Evolutionary conservation across 2,113 vertebrate genomes (phyloP).

Genomic region (Serranochromis macrocephalus): DNA sequence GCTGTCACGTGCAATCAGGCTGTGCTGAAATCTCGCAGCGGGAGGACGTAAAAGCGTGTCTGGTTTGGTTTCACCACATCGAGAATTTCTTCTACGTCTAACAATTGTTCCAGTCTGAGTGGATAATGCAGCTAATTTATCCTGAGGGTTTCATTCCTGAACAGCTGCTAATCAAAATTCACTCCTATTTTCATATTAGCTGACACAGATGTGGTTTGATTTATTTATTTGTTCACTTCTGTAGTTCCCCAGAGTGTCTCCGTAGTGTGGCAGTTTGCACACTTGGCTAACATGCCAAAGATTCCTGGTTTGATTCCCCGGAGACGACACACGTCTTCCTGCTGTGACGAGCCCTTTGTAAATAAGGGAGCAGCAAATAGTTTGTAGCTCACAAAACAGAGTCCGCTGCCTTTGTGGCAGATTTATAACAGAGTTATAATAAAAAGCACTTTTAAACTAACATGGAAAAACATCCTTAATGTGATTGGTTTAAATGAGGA

Average conservation of each 20-base stretch:
- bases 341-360: background rate
- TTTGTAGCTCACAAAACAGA: background rate
- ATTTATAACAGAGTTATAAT: background rate
- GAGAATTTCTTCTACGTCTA: background rate
- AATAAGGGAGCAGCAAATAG: background rate
- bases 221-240: background rate
- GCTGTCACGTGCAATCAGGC: background rate
- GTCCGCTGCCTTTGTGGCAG: background rate
- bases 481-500: background rate
- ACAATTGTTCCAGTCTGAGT: background rate
- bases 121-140: background rate
- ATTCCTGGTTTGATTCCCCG: background rate
- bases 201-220: background rate
- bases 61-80: background rate
- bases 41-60: background rate
- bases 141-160: background rate
- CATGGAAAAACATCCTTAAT: background rate
- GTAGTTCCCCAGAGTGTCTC: background rate
- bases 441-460: background rate
- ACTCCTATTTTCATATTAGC: background rate
- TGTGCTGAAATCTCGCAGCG: background rate
- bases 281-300: background rate
- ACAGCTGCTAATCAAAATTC: background rate
- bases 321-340: background rate
- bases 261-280: fast-evolving